Conservation (phyloP, 1,140 invertebrate species). For the Cardiocondyla obscurior region DNA sequence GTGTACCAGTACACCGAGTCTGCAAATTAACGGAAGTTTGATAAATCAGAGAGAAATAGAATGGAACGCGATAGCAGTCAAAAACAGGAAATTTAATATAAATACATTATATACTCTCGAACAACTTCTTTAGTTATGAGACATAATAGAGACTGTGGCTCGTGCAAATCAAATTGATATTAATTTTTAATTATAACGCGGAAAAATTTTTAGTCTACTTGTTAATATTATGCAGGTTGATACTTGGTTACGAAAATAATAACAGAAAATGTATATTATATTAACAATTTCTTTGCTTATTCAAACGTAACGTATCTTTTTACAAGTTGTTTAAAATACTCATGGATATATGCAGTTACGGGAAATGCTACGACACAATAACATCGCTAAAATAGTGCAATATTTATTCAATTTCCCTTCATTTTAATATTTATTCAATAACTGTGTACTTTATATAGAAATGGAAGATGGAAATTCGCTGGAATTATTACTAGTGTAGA, state of each 20-base stretch:
- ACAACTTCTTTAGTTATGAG: not conserved
- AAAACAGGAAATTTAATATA: not conserved
- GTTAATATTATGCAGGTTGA: not conserved
- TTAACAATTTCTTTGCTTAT: not conserved
- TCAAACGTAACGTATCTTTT: not conserved
- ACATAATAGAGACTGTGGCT: not conserved
- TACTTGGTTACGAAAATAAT: not conserved
- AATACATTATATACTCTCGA: not conserved
- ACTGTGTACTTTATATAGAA: not conserved
- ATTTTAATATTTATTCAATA: conserved; percentile 22
- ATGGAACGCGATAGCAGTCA: not conserved
- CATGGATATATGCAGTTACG: not conserved
- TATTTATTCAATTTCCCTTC: not conserved
- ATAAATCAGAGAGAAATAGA: not conserved
- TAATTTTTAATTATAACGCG: not conserved
- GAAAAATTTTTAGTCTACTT: not conserved
- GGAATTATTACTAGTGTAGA: not conserved
- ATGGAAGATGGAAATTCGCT: conserved; percentile 2
- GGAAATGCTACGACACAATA: not conserved
- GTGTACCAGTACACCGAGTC: conserved; percentile 73
- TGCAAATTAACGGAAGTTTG: conserved; percentile 53
- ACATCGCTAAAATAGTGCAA: not conserved
- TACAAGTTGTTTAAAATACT: not conserved
- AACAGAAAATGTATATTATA: not conserved
- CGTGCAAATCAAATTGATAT: not conserved